Conservation (phyloP, 1,140 invertebrate species). For the Bombus picipes region DNA sequence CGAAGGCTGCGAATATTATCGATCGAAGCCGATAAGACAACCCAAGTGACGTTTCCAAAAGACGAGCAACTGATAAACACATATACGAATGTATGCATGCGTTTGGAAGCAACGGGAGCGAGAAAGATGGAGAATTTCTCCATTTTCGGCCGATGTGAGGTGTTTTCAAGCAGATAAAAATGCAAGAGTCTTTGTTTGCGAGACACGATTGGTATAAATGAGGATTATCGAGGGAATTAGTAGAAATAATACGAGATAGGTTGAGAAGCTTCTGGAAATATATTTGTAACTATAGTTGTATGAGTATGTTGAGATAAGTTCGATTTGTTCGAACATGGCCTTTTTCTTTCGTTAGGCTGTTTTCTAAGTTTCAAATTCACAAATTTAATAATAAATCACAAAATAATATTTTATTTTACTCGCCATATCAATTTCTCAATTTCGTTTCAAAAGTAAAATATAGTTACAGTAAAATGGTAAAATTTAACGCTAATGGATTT, state of each 20-base stretch:
- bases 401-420: neutral
- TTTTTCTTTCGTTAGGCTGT: no score
- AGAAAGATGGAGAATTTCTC: neutral
- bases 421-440: neutral
- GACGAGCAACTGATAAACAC: neutral
- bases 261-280: neutral
- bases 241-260: neutral
- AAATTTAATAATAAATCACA: no score
- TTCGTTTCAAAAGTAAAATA: neutral
- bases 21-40: conserved; percentile 11
- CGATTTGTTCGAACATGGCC: rapidly evolving
- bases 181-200: neutral
- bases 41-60: neutral
- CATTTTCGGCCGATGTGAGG: neutral
- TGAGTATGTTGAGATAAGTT: no score
- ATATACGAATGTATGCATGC: neutral
- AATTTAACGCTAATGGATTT: neutral
- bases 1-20: conserved; percentile 36
- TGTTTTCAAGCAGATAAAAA: neutral
- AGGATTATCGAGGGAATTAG: neutral
- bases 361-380: no score
- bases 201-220: neutral
- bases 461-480: neutral
- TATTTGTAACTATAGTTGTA: neutral
- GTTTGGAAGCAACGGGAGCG: no score